Evolutionary conservation across 2,888 invertebrate genomes (phyloP), one percentile per base, ranked within the genome.

Genomic region (Drosophila paramelanica): DNA sequence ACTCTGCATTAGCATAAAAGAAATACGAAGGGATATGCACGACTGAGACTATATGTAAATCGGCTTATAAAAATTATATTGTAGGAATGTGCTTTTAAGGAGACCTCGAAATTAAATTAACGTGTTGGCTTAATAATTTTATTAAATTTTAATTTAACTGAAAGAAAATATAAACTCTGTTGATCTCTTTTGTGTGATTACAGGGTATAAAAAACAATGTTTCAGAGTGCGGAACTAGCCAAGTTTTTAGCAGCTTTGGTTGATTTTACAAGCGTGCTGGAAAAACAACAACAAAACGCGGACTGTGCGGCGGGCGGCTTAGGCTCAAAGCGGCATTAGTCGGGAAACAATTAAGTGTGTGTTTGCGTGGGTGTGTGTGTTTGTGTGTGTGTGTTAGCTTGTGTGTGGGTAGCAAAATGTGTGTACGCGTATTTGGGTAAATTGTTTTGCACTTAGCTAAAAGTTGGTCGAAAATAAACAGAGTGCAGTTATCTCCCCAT

Each of bases 391-490:
- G 39, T 38, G 47, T 49, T 58, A 33, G n/a, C 36, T 46, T 62
- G 14, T 45, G 45, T 59, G 61, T 61, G 33, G 47, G 42, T 49
- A 51, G 51, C 59, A 41, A 60, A 65, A 61, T 66, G 67, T 59
- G 42, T 68, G 57, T 41, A 70, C 51, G 73, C 64, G 80, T 77
- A 77, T 89, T 89, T 83, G 76, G 80, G 81, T 88, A 84, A 89
- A 88, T 87, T 89, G 88, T 87, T 88, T 87, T 89, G 87, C 88
- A 89, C 90, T 88, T 89, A 89, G 77, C 89, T 83, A 74, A 74
- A 82, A 86, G 76, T 86, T 81, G 73, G 62, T 69, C 67, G 58
- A 73, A 81, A 84, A 87, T 83, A 84, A 87, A 83, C 87, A 78
- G 71, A 74, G 71, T 71, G 78, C 64, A 65, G 70, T 88, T 85